phyloP scores from a whole-genome alignment of 2,797 vertebrate species.

The Mergus octosetaceus region DNA sequence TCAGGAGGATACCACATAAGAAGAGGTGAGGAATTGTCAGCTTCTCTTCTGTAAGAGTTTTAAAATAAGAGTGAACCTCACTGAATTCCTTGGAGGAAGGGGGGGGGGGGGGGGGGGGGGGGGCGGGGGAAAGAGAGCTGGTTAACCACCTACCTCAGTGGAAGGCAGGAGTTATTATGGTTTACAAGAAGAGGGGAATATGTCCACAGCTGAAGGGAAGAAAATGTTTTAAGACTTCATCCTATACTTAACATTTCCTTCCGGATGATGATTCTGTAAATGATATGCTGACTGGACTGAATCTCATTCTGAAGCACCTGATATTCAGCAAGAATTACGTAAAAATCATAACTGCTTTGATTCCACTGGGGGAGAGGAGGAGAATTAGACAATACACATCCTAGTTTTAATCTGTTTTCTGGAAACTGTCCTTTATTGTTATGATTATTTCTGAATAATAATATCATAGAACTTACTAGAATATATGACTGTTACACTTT shows the following conservation, averaged over 20 bases:
- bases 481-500: background rate
- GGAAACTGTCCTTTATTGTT: background rate
- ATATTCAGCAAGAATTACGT: background rate
- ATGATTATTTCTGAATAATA: background rate
- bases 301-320: background rate
- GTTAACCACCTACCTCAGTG: background rate
- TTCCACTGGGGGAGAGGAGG: background rate
- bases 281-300: background rate
- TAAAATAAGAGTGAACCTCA: background rate
- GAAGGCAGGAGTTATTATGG: background rate
- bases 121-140: too few relatives aligned
- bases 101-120: rapidly evolving
- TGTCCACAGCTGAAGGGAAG: rapidly evolving
- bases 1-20: background rate
- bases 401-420: background rate
- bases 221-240: background rate
- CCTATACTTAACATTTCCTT: background rate
- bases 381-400: background rate
- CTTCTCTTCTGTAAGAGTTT: background rate
- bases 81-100: background rate
- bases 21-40: background rate
- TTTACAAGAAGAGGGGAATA: background rate
- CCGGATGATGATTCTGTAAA: background rate
- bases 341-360: background rate
- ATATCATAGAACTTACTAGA: background rate